Evolutionary conservation across 2,113 vertebrate species (phyloP).

Genomic region (Psittacula cyanocephala): DNA sequence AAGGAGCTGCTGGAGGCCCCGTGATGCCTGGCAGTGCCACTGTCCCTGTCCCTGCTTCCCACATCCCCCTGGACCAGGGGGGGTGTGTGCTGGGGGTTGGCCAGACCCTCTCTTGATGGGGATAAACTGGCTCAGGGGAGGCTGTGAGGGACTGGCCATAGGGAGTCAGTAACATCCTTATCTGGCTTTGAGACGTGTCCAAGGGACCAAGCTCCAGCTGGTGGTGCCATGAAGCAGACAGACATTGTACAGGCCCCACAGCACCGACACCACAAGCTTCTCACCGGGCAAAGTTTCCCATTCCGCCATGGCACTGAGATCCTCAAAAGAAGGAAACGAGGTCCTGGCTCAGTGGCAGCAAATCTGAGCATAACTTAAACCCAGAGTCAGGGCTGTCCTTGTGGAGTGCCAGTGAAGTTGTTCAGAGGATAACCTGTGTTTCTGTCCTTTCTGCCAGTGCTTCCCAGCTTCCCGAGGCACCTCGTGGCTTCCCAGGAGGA

Average conservation of each 20-base stretch:
- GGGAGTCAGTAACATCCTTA: accelerated
- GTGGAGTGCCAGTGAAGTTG: neutral
- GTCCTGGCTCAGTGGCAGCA: neutral
- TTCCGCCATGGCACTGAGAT: neutral
- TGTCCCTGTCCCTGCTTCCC: neutral
- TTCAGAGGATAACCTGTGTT: neutral
- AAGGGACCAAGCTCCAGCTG: neutral
- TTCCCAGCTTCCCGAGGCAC: neutral
- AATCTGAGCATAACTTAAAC: neutral
- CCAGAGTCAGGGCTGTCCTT: neutral
- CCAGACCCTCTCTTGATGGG: neutral
- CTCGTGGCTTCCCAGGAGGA: neutral
- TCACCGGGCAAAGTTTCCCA: neutral
- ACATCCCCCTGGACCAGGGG: neutral
- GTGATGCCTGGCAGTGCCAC: neutral
- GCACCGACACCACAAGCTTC: neutral
- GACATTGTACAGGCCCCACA: accelerated
- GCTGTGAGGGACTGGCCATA: neutral
- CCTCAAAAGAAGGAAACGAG: accelerated
- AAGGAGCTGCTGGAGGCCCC: neutral
- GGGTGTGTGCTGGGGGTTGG: neutral
- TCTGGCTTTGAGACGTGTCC: neutral
- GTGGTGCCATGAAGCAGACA: neutral
- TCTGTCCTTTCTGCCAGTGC: neutral
- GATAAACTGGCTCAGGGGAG: neutral